Conservation (phyloP, 2,888 invertebrate genomes). For the Gibbula magus region DNA sequence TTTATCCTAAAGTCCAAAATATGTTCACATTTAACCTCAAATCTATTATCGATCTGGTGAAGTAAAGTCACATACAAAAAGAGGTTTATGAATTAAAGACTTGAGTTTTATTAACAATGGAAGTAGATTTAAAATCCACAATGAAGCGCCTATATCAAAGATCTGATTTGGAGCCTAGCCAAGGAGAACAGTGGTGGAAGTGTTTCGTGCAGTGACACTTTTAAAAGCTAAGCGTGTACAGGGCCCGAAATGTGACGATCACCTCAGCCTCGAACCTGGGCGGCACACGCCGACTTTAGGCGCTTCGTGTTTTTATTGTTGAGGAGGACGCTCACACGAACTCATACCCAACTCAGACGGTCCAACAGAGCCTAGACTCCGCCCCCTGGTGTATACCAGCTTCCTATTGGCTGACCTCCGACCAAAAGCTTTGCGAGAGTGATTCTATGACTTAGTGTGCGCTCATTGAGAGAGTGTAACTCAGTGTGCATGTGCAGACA, state of each 20-base stretch:
- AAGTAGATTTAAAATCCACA: too few relatives aligned
- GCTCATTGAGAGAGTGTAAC: neutral
- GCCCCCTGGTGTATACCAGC: neutral
- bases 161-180: neutral
- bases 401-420: neutral
- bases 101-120: neutral
- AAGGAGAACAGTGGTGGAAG: neutral
- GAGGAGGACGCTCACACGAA: neutral
- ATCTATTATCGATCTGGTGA: too few relatives aligned
- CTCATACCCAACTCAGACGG: neutral
- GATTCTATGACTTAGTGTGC: neutral
- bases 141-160: too few relatives aligned
- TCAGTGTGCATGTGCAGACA: conserved; percentile 3
- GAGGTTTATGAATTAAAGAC: neutral
- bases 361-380: neutral
- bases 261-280: neutral
- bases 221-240: conserved; percentile 1
- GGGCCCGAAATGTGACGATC: neutral
- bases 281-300: conserved; percentile 14
- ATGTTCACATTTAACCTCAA: too few relatives aligned
- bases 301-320: conserved; percentile 6
- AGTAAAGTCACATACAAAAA: neutral
- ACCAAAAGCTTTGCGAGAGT: neutral
- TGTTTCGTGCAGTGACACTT: neutral
- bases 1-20: too few relatives aligned